A percentile compares a stretch with the other conserved stretches of the same genome.
These are phyloP conservation scores for Leptopterna dolabrata DNA, from an alignment of 2,888 invertebrate genomes.

Conservation along the genomic window DNA sequence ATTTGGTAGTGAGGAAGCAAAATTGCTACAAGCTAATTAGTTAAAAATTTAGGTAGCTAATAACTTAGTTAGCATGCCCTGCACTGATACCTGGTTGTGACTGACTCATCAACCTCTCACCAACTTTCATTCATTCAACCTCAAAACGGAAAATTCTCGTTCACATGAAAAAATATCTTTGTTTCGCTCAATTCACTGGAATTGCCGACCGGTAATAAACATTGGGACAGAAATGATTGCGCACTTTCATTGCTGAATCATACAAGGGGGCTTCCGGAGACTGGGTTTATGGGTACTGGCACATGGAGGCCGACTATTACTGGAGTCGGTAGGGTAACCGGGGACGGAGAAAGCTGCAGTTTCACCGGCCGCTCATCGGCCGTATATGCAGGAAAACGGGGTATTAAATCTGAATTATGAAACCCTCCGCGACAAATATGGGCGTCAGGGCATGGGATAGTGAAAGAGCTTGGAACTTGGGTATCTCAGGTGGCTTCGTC, in stretches of 20 bases:
- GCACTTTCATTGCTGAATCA: not conserved
- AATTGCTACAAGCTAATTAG: too few species aligned
- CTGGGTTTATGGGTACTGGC: not conserved
- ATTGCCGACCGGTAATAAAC: not conserved
- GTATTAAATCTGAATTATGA: slow-evolving; percentile 1
- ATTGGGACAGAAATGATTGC: not conserved
- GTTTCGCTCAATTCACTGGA: too few species aligned
- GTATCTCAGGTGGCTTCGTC: too few species aligned
- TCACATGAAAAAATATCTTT: too few species aligned
- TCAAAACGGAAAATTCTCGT: too few species aligned
- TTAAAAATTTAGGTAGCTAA: too few species aligned
- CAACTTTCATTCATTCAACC: too few species aligned
- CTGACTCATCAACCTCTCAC: too few species aligned
- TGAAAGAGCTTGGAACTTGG: too few species aligned
- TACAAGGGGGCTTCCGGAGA: not conserved
- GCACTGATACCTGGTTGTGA: too few species aligned
- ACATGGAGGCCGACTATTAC: not conserved
- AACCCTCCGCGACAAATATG: not conserved
- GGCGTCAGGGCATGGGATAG: not conserved
- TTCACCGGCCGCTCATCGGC: not conserved
- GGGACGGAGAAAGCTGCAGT: not conserved
- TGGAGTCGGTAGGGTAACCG: not conserved
- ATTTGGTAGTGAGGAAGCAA: too few species aligned
- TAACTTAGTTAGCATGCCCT: too few species aligned
- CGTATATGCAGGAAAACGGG: not conserved